Base-by-base conservation (phyloP, 2,888 invertebrate species). In the Tetramorium bicarinatum region DNA sequence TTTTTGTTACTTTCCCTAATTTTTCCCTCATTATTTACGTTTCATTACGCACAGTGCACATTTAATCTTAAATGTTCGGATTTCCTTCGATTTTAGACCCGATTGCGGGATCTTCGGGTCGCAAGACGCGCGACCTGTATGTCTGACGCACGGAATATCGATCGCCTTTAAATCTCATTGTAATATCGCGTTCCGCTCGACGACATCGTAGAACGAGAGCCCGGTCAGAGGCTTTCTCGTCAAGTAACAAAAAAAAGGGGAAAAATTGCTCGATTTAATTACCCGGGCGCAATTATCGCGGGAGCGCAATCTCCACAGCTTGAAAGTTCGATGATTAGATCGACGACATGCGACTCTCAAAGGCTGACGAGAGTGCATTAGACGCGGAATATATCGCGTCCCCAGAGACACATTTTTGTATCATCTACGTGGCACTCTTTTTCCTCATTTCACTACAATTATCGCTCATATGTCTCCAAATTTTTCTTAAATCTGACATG, bases 131-230 rank as follows among this genome's bases (percentile, higher is more conserved):
- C 47, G 59, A 54, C 75, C 79, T 67, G 79, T 41, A 77, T 83
- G 71, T 41, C 83, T 71, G 76, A 75, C 80, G 71, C 29, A 67
- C 44, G 34, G 41, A 61, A 87, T 90, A 90, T 90, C 87, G 90
- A 90, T 90, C 88, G 87, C 74, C 3, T 72, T 87, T 83, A 85
- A 90, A 87, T 90, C 90, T 85, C 83, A 83, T 85, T 87, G 85
- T 49, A 87, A 88, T 80, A 88, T 88, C 86, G 84, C 64, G 59
- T 83, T 64, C 83, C 83, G 44, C 67, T 85, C 21, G 61, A 49
- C 61, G 34, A 77, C 41, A 41, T 77, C 81, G 76, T 74, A 41
- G 54, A 84, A 25, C 54, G 47, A 83, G 59, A 84, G 52, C 15
- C 52, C 29, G 6, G 76, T 13, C 34, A 25, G 77, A 74, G 29